A percentile compares a stretch with the other conserved stretches of the same genome.
phyloP scores from a whole-genome alignment of 2,797 vertebrate species.

The Stomatorhinus walkeri region DNA sequence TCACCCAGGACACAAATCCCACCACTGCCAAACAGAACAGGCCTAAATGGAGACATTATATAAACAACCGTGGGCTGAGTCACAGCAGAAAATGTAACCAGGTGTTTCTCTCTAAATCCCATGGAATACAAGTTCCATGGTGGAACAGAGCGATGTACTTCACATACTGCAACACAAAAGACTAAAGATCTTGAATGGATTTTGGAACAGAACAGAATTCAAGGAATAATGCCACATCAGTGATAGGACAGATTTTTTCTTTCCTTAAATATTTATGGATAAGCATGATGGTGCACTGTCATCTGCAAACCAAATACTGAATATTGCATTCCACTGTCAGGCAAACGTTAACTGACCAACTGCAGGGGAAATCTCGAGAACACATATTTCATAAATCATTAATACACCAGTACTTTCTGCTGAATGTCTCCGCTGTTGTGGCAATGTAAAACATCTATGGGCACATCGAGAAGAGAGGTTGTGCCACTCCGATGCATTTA shows the following conservation, averaged over 20 bases:
- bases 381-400: neutral
- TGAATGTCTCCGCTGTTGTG: neutral
- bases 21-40: constrained; percentile 5
- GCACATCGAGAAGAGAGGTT: neutral
- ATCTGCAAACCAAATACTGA: neutral
- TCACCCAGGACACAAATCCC: constrained; percentile 17
- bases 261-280: neutral
- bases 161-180: neutral
- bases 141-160: neutral
- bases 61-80: constrained; percentile 22
- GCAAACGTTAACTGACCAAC: neutral
- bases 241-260: neutral
- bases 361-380: neutral
- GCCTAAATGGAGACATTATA: neutral
- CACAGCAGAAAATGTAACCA: constrained; percentile 22
- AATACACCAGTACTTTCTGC: neutral
- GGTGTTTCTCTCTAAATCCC: constrained; percentile 15
- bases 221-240: neutral
- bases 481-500: neutral
- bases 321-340: neutral
- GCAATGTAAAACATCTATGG: neutral
- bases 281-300: neutral
- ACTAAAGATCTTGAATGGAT: neutral
- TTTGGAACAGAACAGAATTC: neutral
- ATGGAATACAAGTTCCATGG: constrained; percentile 19